Evolutionary conservation across 2,888 invertebrate species (phyloP).

Genomic region (Himalopsyche anomala): DNA sequence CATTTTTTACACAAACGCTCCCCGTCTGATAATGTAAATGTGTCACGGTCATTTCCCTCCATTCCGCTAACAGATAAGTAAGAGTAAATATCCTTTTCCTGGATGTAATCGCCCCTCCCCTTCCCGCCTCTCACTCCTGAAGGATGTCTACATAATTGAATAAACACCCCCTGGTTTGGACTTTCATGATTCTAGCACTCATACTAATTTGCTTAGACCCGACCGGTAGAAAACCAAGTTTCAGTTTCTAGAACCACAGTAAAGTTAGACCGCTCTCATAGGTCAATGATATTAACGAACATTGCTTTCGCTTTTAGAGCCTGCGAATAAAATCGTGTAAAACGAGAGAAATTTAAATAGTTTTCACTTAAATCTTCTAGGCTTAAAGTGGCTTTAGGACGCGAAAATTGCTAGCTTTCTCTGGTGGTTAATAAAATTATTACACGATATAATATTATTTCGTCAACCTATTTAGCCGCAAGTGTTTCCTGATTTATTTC

Average conservation of each 20-base stretch:
- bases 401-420: too few relatives aligned
- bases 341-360: too few relatives aligned
- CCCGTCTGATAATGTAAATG: slow-evolving; percentile 6
- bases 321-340: background rate
- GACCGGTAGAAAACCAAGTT: slow-evolving; percentile 24
- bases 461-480: too few relatives aligned
- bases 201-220: slow-evolving; percentile 37
- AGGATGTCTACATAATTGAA: slow-evolving; percentile 37
- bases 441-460: too few relatives aligned
- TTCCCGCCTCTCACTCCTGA: background rate
- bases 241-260: slow-evolving; percentile 24
- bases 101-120: slow-evolving; percentile 5
- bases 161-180: slow-evolving; percentile 32
- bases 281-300: slow-evolving; percentile 20
- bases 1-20: background rate
- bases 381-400: too few relatives aligned
- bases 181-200: slow-evolving; percentile 31
- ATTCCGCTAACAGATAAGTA: slow-evolving; percentile 16
- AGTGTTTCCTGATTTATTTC: too few relatives aligned
- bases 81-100: slow-evolving; percentile 37
- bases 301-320: background rate
- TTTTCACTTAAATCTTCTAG: too few relatives aligned
- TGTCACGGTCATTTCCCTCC: slow-evolving; percentile 3
- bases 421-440: too few relatives aligned
- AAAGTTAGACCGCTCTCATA: background rate